Evolutionary conservation across 1,140 invertebrate species (phyloP).

Genomic region (Drosophila navojoa): DNA sequence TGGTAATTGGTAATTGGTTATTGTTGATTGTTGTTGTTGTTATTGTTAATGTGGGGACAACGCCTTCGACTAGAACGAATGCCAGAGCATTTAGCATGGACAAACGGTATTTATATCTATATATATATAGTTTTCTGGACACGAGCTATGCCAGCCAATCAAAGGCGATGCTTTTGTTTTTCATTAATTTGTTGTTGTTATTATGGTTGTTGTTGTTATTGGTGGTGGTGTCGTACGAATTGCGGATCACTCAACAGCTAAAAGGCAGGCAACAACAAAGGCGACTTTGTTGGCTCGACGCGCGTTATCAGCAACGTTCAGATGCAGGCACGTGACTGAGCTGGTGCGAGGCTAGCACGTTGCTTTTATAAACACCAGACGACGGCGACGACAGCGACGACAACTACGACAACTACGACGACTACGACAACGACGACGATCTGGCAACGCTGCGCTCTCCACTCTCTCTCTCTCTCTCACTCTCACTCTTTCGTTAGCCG

Average conservation of each 20-base stretch:
- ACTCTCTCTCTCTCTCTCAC: conserved; percentile 12
- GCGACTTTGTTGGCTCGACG: conserved; percentile 35
- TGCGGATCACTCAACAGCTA: conserved; percentile 64
- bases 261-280: conserved; percentile 19
- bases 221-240: conserved; percentile 42
- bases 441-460: conserved; percentile 61
- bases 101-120: conserved; percentile 1
- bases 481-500: conserved; percentile 25
- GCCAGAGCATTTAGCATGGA: conserved; percentile 21
- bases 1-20: not conserved
- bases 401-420: not conserved
- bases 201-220: not conserved
- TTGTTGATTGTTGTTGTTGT: conserved; percentile 41
- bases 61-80: conserved; percentile 25
- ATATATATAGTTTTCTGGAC: not conserved
- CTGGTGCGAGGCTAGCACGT: conserved; percentile 57
- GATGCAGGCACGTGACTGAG: conserved; percentile 79
- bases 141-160: conserved; percentile 12
- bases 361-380: conserved; percentile 71
- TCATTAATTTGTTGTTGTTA: not conserved
- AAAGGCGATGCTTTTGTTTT: conserved; percentile 54
- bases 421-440: conserved; percentile 31
- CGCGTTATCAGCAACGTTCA: conserved; percentile 56
- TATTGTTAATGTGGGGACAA: conserved; percentile 25
- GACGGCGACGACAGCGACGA: not conserved